Evolutionary conservation across 2,113 vertebrate species (phyloP), one percentile per base, ranked within the genome.

Genomic region (Pelusios castaneus): DNA sequence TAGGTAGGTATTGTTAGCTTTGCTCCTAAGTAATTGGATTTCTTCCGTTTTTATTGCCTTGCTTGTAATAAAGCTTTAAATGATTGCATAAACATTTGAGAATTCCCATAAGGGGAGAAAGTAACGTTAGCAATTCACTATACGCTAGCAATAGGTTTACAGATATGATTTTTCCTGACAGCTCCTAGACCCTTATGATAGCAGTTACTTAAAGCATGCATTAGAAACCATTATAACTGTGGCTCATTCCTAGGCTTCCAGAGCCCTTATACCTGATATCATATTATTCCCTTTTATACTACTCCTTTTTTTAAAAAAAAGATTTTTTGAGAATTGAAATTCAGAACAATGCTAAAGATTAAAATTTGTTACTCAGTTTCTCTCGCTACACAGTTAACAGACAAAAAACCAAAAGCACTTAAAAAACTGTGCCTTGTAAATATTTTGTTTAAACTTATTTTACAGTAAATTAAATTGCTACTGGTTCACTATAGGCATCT

Each of bases 11-110:
- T 95, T 95, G 83, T 89, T 97, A 91, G 95, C 75, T 91, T 84
- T 96, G 95, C 96, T 94, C 90, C 97, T 96, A 95, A 97, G 92
- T 97, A 98, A 98, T 93, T 98, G 94, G 88, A 97, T 97, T 98
- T 96, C 93, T 96, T 97, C 91, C 55, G 80, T 94, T 89, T 95
- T 96, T 94, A 97, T 93, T 95, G 95, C 90, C 92, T 94, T 89
- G 89, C 92, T 97, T 95, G 94, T 90, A 97, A 95, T 96, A 97
- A 97, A 95, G 93, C 85, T 96, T 96, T 95, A 94, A 96, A 97
- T 95, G 91, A 96, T 29, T 97, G 76, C 79, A 96, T 92, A 97
- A 98, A 96, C 91, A 97, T 95, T 94, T 96, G 60, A 97, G 92
- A 97, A 96, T 92, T 97, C 90, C 80, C 89, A 89, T 84, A 90